These are phyloP conservation scores for Cotesia congregata DNA, from an alignment of 2,888 invertebrate species.

Conservation along the genomic window DNA sequence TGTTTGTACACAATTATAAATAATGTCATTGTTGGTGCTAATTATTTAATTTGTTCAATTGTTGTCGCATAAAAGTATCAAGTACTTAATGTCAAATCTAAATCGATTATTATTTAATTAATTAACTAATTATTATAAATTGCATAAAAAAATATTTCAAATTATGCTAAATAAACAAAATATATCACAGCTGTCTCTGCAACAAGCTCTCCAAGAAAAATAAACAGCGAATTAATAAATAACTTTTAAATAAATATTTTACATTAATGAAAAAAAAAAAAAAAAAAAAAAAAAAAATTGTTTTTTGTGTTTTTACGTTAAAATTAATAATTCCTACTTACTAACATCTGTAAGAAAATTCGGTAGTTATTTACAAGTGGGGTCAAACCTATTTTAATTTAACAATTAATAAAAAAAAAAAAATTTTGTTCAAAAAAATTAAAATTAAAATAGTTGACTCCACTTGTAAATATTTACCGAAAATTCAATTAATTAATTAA, in stretches of 20 bases:
- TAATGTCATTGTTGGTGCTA: slow-evolving; percentile 12
- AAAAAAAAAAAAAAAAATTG: slow-evolving; percentile 11
- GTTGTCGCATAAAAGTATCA: slow-evolving; percentile 6
- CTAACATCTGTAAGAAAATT: background rate
- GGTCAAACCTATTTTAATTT: no score
- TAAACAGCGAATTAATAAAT: slow-evolving; percentile 31
- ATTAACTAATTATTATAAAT: slow-evolving; percentile 15
- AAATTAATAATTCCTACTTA: slow-evolving; percentile 1
- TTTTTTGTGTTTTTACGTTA: slow-evolving; percentile 15
- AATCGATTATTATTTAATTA: slow-evolving; percentile 16
- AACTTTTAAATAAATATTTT: slow-evolving; percentile 23
- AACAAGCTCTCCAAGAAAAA: slow-evolving; percentile 39
- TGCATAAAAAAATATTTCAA: slow-evolving; percentile 23
- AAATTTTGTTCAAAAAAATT: no score
- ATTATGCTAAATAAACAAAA: slow-evolving; percentile 10
- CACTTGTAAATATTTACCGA: background rate
- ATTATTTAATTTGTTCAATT: slow-evolving; percentile 14
- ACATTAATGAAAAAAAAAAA: slow-evolving; percentile 22
- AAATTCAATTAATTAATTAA: background rate
- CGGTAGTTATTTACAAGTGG: no score
- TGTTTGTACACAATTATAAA: slow-evolving; percentile 35
- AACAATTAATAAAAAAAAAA: no score
- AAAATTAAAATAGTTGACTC: no score
- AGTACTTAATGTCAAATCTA: slow-evolving; percentile 2
- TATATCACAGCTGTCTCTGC: slow-evolving; percentile 64